Conservation (phyloP, 2,113 vertebrate species). For the Cyanoderma ruficeps region DNA sequence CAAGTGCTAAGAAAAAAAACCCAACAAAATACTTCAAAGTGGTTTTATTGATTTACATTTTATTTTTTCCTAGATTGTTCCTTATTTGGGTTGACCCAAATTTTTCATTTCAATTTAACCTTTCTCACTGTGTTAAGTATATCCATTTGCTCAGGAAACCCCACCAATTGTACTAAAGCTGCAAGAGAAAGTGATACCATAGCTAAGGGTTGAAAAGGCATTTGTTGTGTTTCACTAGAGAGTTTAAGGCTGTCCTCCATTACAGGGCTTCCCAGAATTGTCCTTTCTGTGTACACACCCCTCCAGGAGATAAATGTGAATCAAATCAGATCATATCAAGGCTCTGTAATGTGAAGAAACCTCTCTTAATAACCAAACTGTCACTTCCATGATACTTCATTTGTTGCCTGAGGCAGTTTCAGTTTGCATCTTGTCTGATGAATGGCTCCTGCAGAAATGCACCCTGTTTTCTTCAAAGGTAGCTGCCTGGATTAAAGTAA, state of each 20-base stretch:
- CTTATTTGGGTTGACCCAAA: not conserved
- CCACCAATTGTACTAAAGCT: not conserved
- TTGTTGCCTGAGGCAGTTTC: slow-evolving; percentile 8
- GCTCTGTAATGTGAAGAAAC: slow-evolving; percentile 22
- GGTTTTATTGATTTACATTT: not conserved
- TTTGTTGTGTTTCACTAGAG: not conserved
- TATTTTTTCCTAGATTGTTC: not conserved
- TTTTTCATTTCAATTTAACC: not conserved
- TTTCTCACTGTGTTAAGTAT: not conserved
- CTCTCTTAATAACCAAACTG: slow-evolving; percentile 26
- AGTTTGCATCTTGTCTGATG: not conserved
- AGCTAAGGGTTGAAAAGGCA: not conserved
- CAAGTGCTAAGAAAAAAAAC: not conserved
- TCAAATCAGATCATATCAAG: not conserved
- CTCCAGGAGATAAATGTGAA: not conserved
- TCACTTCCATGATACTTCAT: not conserved
- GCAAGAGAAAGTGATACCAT: not conserved
- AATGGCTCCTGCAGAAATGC: not conserved
- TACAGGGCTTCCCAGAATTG: not conserved
- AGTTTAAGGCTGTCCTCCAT: not conserved
- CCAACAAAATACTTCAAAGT: not conserved
- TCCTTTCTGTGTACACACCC: not conserved
- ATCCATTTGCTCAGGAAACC: not conserved
- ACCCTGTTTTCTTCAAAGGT: not conserved
- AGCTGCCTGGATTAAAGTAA: not conserved